Conservation (phyloP, 2,113 vertebrate genomes). For the Zingel zingel region DNA sequence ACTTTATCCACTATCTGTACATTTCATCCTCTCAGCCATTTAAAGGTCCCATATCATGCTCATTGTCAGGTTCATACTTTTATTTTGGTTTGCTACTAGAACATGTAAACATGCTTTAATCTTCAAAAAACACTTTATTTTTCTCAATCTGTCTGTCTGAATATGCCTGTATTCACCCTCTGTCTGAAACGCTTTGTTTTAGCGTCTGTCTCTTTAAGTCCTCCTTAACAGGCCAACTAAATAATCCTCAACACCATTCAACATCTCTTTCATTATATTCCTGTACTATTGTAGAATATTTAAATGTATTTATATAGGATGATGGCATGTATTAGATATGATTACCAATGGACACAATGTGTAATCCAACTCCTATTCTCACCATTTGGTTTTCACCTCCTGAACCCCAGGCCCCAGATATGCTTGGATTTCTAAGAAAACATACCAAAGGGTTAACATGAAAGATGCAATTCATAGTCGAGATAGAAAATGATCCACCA, state of each 20-base stretch:
- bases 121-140: no score
- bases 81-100: no score
- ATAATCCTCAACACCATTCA: background rate
- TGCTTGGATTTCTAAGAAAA: conserved; percentile 27
- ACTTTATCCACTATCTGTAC: no score
- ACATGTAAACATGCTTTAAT: no score
- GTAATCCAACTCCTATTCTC: conserved; percentile 16
- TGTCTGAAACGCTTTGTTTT: no score
- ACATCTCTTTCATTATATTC: background rate
- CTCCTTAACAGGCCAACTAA: background rate
- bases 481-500: conserved; percentile 20
- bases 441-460: conserved; percentile 35
- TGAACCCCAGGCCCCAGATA: background rate
- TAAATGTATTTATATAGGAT: background rate
- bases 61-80: no score
- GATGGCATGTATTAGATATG: conserved; percentile 8
- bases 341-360: background rate
- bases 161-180: no score
- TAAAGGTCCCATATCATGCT: no score
- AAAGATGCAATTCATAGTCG: conserved; percentile 24
- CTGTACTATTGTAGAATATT: background rate
- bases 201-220: no score
- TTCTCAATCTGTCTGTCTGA: no score
- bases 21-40: no score
- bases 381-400: conserved; percentile 24